Conservation (phyloP, 2,888 invertebrate genomes). For the Drosophila koepferae region DNA sequence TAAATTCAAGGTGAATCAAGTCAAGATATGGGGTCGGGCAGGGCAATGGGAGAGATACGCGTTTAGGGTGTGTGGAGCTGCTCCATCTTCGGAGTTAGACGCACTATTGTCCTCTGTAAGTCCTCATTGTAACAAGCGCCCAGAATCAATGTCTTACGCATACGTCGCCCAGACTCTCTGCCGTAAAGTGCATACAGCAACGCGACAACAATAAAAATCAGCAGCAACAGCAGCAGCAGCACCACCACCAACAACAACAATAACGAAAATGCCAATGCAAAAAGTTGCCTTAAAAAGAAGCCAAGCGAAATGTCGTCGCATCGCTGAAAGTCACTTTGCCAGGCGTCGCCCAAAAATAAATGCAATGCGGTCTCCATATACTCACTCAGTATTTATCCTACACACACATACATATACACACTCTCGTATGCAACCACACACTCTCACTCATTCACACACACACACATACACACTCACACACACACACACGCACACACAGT, state of each 20-base stretch:
- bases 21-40: not conserved
- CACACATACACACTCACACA: slow-evolving; percentile 8
- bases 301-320: slow-evolving; percentile 59
- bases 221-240: slow-evolving; percentile 20
- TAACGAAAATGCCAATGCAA: slow-evolving; percentile 60
- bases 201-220: slow-evolving; percentile 39
- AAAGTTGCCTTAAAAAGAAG: slow-evolving; percentile 76
- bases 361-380: slow-evolving; percentile 64
- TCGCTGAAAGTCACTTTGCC: slow-evolving; percentile 53
- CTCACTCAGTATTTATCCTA: slow-evolving; percentile 52
- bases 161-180: slow-evolving; percentile 64
- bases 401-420: slow-evolving; percentile 25
- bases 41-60: slow-evolving; percentile 2
- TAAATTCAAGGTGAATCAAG: slow-evolving; percentile 71
- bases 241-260: slow-evolving; percentile 19
- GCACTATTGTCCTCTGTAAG: slow-evolving; percentile 85
- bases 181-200: slow-evolving; percentile 59
- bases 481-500: slow-evolving; percentile 11
- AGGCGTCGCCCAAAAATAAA: slow-evolving; percentile 76
- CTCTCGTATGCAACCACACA: slow-evolving; percentile 4
- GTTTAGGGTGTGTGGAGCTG: slow-evolving; percentile 53
- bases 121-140: slow-evolving; percentile 85
- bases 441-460: not conserved
- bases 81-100: slow-evolving; percentile 75
- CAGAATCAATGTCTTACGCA: slow-evolving; percentile 82